Conservation (phyloP, 2,797 vertebrate species). For the Galago senegalensis region DNA sequence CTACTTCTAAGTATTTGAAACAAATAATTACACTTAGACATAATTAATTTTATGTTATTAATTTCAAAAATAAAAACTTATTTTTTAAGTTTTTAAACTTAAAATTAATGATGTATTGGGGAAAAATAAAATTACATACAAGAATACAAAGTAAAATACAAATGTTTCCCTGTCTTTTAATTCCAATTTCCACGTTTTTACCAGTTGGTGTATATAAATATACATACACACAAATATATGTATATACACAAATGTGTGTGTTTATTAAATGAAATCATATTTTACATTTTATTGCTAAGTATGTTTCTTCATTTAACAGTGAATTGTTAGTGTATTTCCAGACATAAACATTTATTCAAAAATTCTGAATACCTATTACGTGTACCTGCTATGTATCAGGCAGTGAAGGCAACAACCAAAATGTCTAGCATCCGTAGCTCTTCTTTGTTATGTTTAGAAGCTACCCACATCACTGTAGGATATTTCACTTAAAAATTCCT, state of each 20-base stretch:
- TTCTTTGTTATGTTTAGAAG: neutral
- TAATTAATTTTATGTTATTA: neutral
- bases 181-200: neutral
- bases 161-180: neutral
- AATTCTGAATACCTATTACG: neutral
- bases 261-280: neutral
- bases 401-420: neutral
- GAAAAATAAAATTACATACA: neutral
- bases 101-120: neutral
- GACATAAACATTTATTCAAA: constrained; percentile 32
- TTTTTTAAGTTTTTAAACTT: neutral
- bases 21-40: neutral
- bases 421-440: neutral
- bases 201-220: neutral
- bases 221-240: neutral
- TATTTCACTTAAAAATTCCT: constrained; percentile 18
- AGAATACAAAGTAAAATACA: neutral
- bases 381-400: neutral
- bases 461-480: neutral
- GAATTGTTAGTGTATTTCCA: neutral
- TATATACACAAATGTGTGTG: neutral
- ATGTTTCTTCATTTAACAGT: neutral
- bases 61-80: constrained; percentile 28
- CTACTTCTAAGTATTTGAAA: neutral
- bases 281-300: neutral